Percentiles rank a stretch among this genome's conserved stretches.
phyloP scores from a whole-genome alignment of 2,888 invertebrate genomes.

The Fragum fragum region DNA sequence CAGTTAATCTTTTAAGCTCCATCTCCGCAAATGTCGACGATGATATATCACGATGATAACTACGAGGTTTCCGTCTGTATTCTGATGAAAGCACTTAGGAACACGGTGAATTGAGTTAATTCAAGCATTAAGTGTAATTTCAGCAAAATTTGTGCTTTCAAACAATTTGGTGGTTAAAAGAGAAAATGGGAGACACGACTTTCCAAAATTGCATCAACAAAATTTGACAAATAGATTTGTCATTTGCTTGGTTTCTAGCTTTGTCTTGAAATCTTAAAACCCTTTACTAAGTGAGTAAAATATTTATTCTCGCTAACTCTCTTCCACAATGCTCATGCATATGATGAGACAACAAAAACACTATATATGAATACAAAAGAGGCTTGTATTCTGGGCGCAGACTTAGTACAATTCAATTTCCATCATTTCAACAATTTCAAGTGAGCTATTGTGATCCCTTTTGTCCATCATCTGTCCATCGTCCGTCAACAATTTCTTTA shows the following conservation, averaged over 20 bases:
- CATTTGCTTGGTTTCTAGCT: background rate
- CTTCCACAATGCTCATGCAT: too few species aligned
- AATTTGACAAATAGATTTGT: background rate
- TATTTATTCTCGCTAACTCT: too few species aligned
- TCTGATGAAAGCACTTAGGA: slow-evolving; percentile 43
- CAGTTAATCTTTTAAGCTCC: slow-evolving; percentile 71
- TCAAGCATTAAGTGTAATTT: slow-evolving; percentile 70
- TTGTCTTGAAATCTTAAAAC: background rate
- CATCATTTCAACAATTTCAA: too few species aligned
- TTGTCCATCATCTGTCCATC: too few species aligned
- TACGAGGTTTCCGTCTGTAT: slow-evolving; percentile 42
- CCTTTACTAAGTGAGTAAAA: too few species aligned
- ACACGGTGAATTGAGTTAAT: slow-evolving; percentile 59
- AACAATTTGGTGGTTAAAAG: slow-evolving; percentile 69
- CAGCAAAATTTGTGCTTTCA: slow-evolving; percentile 67
- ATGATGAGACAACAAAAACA: too few species aligned
- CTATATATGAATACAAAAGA: too few species aligned
- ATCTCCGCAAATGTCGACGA: slow-evolving; percentile 52
- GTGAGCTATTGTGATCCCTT: too few species aligned
- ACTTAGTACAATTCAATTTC: too few species aligned
- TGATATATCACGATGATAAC: slow-evolving; percentile 58
- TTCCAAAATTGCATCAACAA: background rate
- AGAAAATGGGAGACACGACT: slow-evolving; percentile 44
- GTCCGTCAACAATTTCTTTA: too few species aligned
- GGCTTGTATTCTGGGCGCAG: too few species aligned